These are phyloP conservation scores for Tetropium fuscum DNA, from an alignment of 2,888 invertebrate genomes.

Conservation along the genomic window DNA sequence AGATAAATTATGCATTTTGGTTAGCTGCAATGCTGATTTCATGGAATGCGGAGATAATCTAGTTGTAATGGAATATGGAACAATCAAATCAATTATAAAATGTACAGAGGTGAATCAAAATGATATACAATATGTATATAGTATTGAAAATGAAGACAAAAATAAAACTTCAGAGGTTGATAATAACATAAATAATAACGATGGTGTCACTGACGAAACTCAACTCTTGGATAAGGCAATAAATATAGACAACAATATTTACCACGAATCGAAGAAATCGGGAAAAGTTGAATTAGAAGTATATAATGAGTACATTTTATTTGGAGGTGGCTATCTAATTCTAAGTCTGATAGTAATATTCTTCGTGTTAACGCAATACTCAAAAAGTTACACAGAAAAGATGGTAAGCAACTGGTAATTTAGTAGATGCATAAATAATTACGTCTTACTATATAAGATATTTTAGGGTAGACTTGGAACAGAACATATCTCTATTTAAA, in stretches of 20 bases:
- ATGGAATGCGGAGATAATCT: slow-evolving; percentile 39
- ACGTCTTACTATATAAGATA: no score
- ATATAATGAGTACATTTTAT: slow-evolving; percentile 51
- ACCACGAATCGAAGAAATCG: slow-evolving; percentile 45
- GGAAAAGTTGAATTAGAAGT: slow-evolving; percentile 48
- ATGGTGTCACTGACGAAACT: slow-evolving; percentile 30
- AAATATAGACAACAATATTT: slow-evolving; percentile 44
- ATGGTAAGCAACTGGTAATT: slow-evolving; percentile 52
- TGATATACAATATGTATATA: slow-evolving; percentile 5
- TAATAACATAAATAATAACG: slow-evolving; percentile 15
- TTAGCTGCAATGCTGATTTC: slow-evolving; percentile 42
- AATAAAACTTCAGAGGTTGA: slow-evolving; percentile 13
- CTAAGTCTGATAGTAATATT: slow-evolving; percentile 42
- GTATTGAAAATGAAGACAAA: neutral
- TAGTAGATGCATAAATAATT: neutral
- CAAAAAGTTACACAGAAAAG: slow-evolving; percentile 48
- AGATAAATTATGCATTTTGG: slow-evolving; percentile 49
- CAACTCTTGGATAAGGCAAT: slow-evolving; percentile 24
- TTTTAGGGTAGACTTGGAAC: slow-evolving; percentile 39
- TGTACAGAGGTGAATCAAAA: slow-evolving; percentile 19
- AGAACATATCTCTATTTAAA: slow-evolving; percentile 22
- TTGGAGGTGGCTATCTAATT: slow-evolving; percentile 50
- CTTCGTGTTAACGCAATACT: slow-evolving; percentile 48
- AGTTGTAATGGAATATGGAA: slow-evolving; percentile 41
- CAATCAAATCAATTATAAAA: slow-evolving; percentile 27